A percentile compares a stretch with the other conserved stretches of the same genome.
Conservation (phyloP, 64 coral and sea anemone species). For the Cladopsammia gracilis region DNA sequence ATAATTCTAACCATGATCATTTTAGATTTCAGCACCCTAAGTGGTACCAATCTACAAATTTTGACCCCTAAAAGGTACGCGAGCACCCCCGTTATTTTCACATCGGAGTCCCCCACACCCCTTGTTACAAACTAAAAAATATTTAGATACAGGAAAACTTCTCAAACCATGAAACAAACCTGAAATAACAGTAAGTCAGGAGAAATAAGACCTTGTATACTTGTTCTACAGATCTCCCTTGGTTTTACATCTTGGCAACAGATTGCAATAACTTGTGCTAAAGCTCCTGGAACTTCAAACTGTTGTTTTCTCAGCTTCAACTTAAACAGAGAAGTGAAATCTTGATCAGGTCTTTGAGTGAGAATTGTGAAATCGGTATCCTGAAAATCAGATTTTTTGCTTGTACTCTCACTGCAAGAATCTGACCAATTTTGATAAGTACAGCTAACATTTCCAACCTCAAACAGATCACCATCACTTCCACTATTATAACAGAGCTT, state of each 20-base stretch:
- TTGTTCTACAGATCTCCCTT: not conserved
- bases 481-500: not conserved
- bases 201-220: conserved; percentile 22
- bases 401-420: not conserved
- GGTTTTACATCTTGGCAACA: not conserved
- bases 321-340: not conserved
- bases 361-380: not conserved
- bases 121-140: too few species aligned
- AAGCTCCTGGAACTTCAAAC: not conserved
- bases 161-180: conserved; percentile 3
- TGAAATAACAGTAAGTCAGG: conserved; percentile 38
- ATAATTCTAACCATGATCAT: too few species aligned
- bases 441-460: not conserved
- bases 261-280: conserved; percentile 23
- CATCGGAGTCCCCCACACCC: too few species aligned
- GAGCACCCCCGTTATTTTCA: too few species aligned
- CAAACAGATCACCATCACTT: conserved; percentile 25
- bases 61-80: too few species aligned
- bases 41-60: too few species aligned
- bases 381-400: not conserved
- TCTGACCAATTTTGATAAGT: not conserved
- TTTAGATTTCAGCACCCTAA: too few species aligned
- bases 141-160: too few species aligned
- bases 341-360: not conserved
- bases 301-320: conserved; percentile 1